Percentiles rank a stretch among this genome's conserved stretches.
phyloP scores from a whole-genome alignment of 1,140 invertebrate species.

The Ephestia elutella region DNA sequence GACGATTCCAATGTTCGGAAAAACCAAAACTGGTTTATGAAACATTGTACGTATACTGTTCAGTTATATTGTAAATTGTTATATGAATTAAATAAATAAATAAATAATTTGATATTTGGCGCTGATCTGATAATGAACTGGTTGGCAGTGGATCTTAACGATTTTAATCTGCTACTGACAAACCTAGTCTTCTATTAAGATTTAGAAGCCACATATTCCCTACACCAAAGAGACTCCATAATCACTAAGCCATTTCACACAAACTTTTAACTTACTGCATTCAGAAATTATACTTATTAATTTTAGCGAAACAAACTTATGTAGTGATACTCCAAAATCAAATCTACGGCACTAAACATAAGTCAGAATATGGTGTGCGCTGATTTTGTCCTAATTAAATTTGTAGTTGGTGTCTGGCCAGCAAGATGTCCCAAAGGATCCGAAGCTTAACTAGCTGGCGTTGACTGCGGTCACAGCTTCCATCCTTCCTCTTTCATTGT shows the following conservation, averaged over 20 bases:
- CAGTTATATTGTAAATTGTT: too few relatives aligned
- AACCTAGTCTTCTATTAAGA: too few relatives aligned
- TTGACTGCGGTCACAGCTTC: background rate
- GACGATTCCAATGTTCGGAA: too few relatives aligned
- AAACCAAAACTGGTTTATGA: too few relatives aligned
- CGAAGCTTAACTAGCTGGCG: background rate
- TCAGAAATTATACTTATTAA: background rate
- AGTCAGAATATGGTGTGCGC: background rate
- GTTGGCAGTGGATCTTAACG: too few relatives aligned
- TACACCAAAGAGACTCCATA: background rate
- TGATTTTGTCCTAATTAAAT: background rate
- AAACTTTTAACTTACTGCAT: background rate
- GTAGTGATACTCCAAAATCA: background rate
- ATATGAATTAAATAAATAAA: too few relatives aligned
- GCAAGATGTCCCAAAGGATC: background rate
- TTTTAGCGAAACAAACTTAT: background rate
- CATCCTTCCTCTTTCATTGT: background rate
- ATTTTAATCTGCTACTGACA: too few relatives aligned
- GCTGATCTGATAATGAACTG: too few relatives aligned
- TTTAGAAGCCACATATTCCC: too few relatives aligned
- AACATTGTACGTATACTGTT: too few relatives aligned
- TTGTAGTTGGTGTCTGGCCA: background rate
- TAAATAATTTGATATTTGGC: too few relatives aligned
- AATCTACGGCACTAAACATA: background rate
- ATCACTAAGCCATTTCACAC: background rate